Percentiles rank a stretch among this genome's conserved stretches.
These are phyloP conservation scores for Phrynocephalus versicolor DNA, from an alignment of 2,113 vertebrate genomes.

Conservation along the genomic window DNA sequence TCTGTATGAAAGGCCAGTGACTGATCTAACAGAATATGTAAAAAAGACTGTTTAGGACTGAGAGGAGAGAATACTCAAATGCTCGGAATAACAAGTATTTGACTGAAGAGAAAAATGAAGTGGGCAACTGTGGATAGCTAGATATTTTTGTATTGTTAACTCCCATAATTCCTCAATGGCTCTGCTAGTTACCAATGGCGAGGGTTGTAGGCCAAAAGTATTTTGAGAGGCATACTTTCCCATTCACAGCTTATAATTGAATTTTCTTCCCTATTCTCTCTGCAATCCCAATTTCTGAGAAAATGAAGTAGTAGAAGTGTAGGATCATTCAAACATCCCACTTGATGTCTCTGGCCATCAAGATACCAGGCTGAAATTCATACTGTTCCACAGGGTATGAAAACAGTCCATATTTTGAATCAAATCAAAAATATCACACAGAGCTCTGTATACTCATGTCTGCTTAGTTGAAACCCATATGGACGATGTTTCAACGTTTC, in stretches of 20 bases:
- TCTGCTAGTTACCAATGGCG: neutral
- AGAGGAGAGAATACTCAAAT: neutral
- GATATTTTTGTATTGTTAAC: neutral
- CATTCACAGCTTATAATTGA: neutral
- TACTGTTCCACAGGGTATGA: neutral
- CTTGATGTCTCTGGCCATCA: neutral
- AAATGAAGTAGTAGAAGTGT: neutral
- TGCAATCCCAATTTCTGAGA: neutral
- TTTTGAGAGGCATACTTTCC: no score
- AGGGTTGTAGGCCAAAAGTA: neutral
- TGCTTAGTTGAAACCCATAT: neutral
- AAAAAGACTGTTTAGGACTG: neutral
- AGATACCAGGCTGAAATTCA: neutral
- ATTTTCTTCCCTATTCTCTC: neutral
- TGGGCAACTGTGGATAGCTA: neutral
- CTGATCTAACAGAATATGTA: slow-evolving; percentile 18
- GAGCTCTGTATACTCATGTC: neutral
- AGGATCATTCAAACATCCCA: neutral
- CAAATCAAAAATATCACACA: neutral
- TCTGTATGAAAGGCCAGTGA: slow-evolving; percentile 15
- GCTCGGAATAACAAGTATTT: neutral
- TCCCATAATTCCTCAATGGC: neutral
- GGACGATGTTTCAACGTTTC: neutral
- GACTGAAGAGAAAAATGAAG: neutral
- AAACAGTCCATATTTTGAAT: neutral